Percentiles rank a stretch among this genome's conserved stretches.
Conservation (phyloP, 2,888 invertebrate species). For the Smittia aterrima region DNA sequence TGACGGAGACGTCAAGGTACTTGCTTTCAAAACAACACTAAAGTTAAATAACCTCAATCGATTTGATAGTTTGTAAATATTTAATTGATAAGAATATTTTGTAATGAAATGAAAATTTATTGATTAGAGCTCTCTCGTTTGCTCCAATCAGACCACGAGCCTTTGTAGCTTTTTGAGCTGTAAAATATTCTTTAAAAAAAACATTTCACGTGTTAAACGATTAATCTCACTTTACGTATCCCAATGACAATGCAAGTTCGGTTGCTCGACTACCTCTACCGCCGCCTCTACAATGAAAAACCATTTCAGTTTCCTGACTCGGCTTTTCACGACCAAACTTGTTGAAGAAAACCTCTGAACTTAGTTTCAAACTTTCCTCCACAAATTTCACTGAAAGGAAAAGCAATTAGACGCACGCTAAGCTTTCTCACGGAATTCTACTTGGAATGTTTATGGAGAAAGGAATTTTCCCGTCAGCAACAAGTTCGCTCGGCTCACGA, state of each 20-base stretch:
- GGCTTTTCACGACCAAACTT: slow-evolving; percentile 63
- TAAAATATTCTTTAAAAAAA: neutral
- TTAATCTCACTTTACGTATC: slow-evolving; percentile 41
- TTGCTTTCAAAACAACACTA: too few species aligned
- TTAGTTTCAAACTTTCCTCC: slow-evolving; percentile 44
- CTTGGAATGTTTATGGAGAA: slow-evolving; percentile 74
- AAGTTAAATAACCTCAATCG: too few species aligned
- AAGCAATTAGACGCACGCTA: neutral
- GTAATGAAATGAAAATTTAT: neutral
- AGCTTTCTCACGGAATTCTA: slow-evolving; percentile 49
- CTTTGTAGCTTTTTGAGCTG: slow-evolving; percentile 49
- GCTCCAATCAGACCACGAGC: slow-evolving; percentile 52
- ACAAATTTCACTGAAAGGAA: slow-evolving; percentile 21
- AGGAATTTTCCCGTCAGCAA: slow-evolving; percentile 69
- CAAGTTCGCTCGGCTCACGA: slow-evolving; percentile 69
- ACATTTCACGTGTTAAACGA: slow-evolving; percentile 24
- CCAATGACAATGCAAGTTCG: slow-evolving; percentile 52
- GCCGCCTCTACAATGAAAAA: slow-evolving; percentile 58
- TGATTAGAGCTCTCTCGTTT: slow-evolving; percentile 47
- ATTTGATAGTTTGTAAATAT: too few species aligned
- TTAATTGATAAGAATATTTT: too few species aligned
- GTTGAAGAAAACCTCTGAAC: slow-evolving; percentile 58
- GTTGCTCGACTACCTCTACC: slow-evolving; percentile 64
- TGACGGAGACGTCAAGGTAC: too few species aligned
- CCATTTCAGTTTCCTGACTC: slow-evolving; percentile 57